Base-by-base conservation (phyloP, 2,797 vertebrate genomes). In the Etheostoma nigrum region DNA sequence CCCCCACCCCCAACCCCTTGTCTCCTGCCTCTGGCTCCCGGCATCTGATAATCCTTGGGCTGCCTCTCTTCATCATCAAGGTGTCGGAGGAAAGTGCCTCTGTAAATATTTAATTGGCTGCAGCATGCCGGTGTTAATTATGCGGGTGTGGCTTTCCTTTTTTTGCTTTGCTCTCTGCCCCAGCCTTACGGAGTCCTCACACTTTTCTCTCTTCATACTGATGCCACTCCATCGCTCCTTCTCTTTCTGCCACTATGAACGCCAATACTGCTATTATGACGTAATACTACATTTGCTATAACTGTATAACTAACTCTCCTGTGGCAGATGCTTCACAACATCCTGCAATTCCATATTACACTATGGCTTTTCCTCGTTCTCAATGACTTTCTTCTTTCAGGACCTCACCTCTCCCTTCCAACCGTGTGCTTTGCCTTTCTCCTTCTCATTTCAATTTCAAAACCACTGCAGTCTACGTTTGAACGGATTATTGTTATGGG, bases 51-150 rank as follows among this genome's bases (percentile, higher is more conserved):
- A 93, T 95, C 93, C 90, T 89, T 78, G 61, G 81, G 86, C 91
- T 92, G 90, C 91, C 85, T 84, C 87, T 88, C 90, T 90, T 92
- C 90, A 93, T 94, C 93, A 92, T 90, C 87, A 91, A 91, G 91
- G 92, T 93, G 92, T 92, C 81, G 69, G 86, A 90, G 88, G 86
- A 80, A 92, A 92, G 92, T 82, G 92, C 88, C 84, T 93, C 84
- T 87, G 93, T 95, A 95, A 95, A 95, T 95, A 95, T 96, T 95
- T 95, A 92, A 95, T 95, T 94, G 94, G 90, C 91, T 94, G 94
- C 93, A 89, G 93, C 86, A 86, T 84, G 90, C 89, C 80, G 48
- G 62, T 91, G 89, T 93, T 95, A 94, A 95, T 95, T 94, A 93
- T 94, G 89, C 86, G 84, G 92, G 76, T 89, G 90, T 86, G 85